Conservation (phyloP, 2,113 vertebrate species). For the Pachycephala philippinensis region DNA sequence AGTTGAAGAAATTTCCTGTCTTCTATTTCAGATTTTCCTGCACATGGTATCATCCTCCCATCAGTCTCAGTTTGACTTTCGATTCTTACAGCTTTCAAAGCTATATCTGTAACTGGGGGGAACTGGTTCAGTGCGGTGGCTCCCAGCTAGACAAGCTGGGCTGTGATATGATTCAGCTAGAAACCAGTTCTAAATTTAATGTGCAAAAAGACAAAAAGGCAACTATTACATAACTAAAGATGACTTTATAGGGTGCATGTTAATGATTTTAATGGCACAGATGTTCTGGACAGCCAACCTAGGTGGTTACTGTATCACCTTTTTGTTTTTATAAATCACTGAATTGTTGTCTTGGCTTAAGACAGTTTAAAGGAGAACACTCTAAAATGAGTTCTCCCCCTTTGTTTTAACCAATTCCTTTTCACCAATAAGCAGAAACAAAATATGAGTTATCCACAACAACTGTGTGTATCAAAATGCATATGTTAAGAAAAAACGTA, state of each 20-base stretch:
- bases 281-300: background rate
- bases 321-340: background rate
- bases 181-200: background rate
- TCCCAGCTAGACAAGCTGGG: background rate
- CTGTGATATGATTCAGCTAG: background rate
- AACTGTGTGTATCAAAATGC: background rate
- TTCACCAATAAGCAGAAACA: background rate
- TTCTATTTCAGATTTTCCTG: background rate
- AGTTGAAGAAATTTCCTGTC: background rate
- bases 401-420: background rate
- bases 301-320: background rate
- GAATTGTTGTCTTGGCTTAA: background rate
- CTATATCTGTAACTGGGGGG: background rate
- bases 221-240: background rate
- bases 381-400: background rate
- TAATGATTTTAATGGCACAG: background rate
- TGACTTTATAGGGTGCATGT: background rate
- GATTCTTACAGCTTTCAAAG: background rate
- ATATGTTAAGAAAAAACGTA: background rate
- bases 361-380: background rate
- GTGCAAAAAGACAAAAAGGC: background rate
- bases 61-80: background rate
- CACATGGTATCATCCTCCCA: background rate
- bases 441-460: background rate
- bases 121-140: background rate